Base-by-base conservation (phyloP, 2,888 invertebrate species). In the Junonia oenone region DNA sequence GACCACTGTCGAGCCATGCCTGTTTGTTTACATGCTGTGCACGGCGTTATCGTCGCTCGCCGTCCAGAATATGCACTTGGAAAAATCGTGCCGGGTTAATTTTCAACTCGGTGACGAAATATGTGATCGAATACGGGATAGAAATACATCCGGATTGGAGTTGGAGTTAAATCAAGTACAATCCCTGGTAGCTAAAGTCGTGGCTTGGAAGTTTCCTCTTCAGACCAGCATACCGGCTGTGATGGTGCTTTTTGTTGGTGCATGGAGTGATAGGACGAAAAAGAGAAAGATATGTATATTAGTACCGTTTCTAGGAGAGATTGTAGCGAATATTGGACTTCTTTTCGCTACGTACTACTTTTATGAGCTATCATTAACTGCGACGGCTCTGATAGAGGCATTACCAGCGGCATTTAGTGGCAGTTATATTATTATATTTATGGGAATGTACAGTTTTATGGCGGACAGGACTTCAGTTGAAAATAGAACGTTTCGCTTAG, bases 1-100 rank as follows among this genome's bases (percentile, higher is more conserved):
- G 67, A 87, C 83, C 1, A 93, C 94, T 0, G 93, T 94, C 1
- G 94, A 94, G 66, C 94, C 94, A 8, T 92, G 94, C 66, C 73
- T 94, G 61, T 92, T 93, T 60, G 84, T 91, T 61, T 94, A 93
- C 71, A 92, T 94, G 71, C 81, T 94, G 73, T 93, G 93, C 58
- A 92, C 91, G 45, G 91, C 92, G 1, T 73, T 93, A 19, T 95
- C 96, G 0, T 93, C 94, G 37, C 72, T 93, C 22, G 91, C 92
- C 0, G 84, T 92, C 8, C 83, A 86, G 61, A 91, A 91, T 59
- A 85, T 93, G 79, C 91, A 92, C 66, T 83, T 91, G 64, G 92
- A 93, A 70, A 92, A 92, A 68, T 86, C 92, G 2, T 92, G 92
- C 70, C 80, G 91, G 64, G 91, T 92, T 0, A 91, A 92, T 64